Percentiles rank a stretch among this genome's conserved stretches.
Conservation (phyloP, 2,797 vertebrate species). For the Melanotaenia pygmaea region DNA sequence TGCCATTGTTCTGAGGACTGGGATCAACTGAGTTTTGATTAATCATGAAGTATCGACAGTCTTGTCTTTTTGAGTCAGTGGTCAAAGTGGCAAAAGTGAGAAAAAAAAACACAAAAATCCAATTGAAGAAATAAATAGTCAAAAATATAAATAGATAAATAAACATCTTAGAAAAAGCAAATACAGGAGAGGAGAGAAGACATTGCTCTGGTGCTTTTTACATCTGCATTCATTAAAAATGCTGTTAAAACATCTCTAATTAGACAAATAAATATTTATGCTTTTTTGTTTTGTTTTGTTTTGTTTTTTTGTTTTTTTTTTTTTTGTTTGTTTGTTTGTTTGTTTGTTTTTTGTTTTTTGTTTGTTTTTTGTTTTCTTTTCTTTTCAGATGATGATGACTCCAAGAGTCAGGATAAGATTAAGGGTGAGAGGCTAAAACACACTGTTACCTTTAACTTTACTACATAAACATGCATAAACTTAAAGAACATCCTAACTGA, state of each 20-base stretch:
- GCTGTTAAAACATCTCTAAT: conserved; percentile 39
- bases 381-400: conserved; percentile 87
- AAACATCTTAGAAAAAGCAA: not conserved
- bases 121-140: not conserved
- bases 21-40: too few species aligned
- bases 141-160: not conserved
- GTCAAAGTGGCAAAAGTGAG: too few species aligned
- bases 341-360: not conserved
- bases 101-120: too few species aligned
- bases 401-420: conserved; percentile 82
- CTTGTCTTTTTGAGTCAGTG: too few species aligned
- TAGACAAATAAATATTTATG: conserved; percentile 52
- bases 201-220: not conserved
- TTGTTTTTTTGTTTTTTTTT: too few species aligned
- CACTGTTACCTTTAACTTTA: conserved; percentile 45
- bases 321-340: not conserved
- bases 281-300: not conserved
- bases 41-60: too few species aligned
- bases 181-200: not conserved
- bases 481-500: conserved; percentile 3
- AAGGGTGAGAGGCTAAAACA: conserved; percentile 82
- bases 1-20: too few species aligned
- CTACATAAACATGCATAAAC: conserved; percentile 60
- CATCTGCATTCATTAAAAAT: conserved; percentile 5
- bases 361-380: conserved; percentile 33